Conservation (phyloP, 2,888 invertebrate species). For the Chromoteleia sp. region DNA sequence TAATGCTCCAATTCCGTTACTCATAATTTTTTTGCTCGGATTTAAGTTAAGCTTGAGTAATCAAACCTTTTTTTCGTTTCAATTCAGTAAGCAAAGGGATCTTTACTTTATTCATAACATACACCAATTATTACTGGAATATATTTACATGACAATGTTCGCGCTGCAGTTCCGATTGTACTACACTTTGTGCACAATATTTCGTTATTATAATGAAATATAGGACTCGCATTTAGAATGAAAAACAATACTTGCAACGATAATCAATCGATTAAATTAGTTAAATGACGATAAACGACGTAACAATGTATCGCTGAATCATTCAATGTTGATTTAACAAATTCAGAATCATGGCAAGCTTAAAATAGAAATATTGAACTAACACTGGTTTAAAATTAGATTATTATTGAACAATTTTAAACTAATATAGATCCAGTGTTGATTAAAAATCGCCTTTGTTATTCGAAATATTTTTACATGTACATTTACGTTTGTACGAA, state of each 20-base stretch:
- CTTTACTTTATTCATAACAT: too few relatives aligned
- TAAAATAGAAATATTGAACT: slow-evolving; percentile 22
- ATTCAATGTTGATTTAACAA: slow-evolving; percentile 1
- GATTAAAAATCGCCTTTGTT: slow-evolving; percentile 26
- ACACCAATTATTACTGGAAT: too few relatives aligned
- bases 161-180: not conserved
- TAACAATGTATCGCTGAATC: not conserved
- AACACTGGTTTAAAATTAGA: slow-evolving; percentile 23
- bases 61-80: too few relatives aligned
- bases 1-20: too few relatives aligned
- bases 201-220: too few relatives aligned
- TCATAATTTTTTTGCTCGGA: too few relatives aligned
- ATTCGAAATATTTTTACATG: slow-evolving; percentile 4
- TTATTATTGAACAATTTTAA: slow-evolving; percentile 32
- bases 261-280: not conserved
- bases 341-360: slow-evolving; percentile 1
- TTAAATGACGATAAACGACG: not conserved
- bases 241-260: not conserved
- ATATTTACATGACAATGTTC: too few relatives aligned
- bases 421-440: slow-evolving; percentile 34
- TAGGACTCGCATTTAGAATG: not conserved
- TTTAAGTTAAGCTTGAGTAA: too few relatives aligned
- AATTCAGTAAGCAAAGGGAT: too few relatives aligned
- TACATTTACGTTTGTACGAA: slow-evolving; percentile 4
- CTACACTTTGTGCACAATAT: slow-evolving; percentile 5